Percentiles rank a stretch among this genome's conserved stretches.
phyloP scores from a whole-genome alignment of 2,888 invertebrate species.

The Junonia oenone region DNA sequence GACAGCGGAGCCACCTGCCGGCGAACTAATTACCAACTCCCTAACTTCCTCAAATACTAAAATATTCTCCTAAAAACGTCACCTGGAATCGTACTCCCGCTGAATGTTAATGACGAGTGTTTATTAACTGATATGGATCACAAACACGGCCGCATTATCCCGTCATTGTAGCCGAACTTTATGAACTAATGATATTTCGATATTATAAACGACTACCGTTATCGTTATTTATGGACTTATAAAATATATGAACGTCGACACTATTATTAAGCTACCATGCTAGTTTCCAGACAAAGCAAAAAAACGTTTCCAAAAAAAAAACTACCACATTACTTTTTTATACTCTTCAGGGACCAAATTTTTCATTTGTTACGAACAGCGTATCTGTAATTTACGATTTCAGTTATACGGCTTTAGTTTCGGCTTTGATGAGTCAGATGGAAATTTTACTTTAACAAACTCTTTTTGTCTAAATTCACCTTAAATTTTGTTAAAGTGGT shows the following conservation, averaged over 20 bases:
- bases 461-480: neutral
- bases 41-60: slow-evolving; percentile 72
- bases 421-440: neutral
- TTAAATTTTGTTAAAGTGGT: too few relatives aligned
- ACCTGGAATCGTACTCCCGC: slow-evolving; percentile 54
- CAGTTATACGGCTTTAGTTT: neutral
- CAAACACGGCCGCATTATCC: neutral
- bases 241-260: neutral
- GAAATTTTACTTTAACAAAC: neutral
- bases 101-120: slow-evolving; percentile 55
- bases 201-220: neutral
- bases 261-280: neutral
- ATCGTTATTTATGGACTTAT: neutral
- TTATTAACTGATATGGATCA: slow-evolving; percentile 9
- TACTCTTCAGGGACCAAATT: neutral
- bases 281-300: neutral
- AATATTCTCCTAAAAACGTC: slow-evolving; percentile 77
- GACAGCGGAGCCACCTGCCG: slow-evolving; percentile 62
- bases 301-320: neutral
- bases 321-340: neutral
- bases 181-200: neutral
- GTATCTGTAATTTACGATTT: neutral
- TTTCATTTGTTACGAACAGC: neutral
- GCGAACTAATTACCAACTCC: slow-evolving; percentile 76
- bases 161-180: neutral